Conservation (phyloP, 2,797 vertebrate genomes). For the Picus viridis region DNA sequence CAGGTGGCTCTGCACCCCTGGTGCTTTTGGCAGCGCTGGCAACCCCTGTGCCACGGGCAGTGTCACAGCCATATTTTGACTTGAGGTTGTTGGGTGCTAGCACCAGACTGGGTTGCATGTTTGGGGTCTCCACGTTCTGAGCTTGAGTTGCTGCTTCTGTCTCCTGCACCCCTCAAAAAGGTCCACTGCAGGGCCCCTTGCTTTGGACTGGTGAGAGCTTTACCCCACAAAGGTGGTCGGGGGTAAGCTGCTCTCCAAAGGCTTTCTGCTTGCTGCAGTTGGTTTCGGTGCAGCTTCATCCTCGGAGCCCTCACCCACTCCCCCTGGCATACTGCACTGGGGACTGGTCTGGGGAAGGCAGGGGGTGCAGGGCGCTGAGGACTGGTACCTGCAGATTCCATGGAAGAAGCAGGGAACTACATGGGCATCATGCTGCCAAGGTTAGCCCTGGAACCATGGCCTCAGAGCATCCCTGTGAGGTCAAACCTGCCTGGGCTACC, state of each 20-base stretch:
- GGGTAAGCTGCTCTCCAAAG: not conserved
- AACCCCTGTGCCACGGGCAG: not conserved
- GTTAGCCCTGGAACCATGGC: fast-evolving
- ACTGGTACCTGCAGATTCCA: not conserved
- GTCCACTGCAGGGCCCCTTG: not conserved
- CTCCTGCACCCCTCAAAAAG: fast-evolving
- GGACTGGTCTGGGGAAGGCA: not conserved
- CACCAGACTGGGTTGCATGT: not conserved
- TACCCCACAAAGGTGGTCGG: not conserved
- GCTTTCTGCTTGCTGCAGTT: not conserved
- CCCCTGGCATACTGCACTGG: no score
- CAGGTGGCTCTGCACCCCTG: fast-evolving
- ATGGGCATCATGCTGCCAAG: not conserved
- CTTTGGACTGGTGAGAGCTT: not conserved
- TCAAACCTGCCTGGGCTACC: not conserved
- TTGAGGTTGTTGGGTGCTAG: no score
- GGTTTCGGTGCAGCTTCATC: not conserved
- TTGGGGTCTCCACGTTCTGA: fast-evolving
- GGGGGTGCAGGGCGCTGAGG: not conserved
- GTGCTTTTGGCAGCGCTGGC: not conserved
- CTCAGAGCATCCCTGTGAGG: not conserved
- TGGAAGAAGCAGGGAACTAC: not conserved
- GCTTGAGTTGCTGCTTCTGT: not conserved
- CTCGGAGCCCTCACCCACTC: no score
- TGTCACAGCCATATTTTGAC: not conserved